Conservation (phyloP, 1,140 invertebrate species). For the Lethrus apterus region DNA sequence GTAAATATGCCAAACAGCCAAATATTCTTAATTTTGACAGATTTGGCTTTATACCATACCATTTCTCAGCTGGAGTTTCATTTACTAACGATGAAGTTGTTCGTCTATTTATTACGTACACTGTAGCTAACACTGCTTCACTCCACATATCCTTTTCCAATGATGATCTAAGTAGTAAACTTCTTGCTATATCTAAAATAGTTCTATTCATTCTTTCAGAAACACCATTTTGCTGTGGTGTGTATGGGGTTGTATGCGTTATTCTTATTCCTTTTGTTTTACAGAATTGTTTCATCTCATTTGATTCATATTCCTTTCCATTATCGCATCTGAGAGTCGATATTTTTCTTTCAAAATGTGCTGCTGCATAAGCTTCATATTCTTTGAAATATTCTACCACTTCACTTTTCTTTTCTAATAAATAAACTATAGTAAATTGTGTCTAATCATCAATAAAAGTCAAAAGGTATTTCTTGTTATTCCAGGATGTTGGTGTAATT, state of each 20-base stretch:
- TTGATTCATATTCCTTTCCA: background rate
- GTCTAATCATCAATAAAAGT: constrained; percentile 38
- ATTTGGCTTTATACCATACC: constrained; percentile 28
- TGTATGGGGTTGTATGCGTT: constrained; percentile 30
- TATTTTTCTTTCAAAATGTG: constrained; percentile 2
- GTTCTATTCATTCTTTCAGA: constrained; percentile 41
- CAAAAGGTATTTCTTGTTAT: constrained; percentile 33
- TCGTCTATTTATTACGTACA: background rate
- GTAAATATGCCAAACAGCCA: constrained; percentile 22
- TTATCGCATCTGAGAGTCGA: constrained; percentile 5
- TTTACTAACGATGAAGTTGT: background rate
- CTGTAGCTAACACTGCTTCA: constrained; percentile 1
- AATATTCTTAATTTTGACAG: constrained; percentile 29
- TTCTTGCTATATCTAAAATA: constrained; percentile 40
- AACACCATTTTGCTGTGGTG: constrained; percentile 44
- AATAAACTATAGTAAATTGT: constrained; percentile 30
- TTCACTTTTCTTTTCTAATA: constrained; percentile 33
- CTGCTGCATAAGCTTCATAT: background rate
- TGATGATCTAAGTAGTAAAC: constrained; percentile 25
- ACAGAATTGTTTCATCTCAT: background rate
- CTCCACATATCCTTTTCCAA: constrained; percentile 6
- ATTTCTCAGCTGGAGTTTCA: constrained; percentile 11
- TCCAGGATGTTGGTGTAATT: constrained; percentile 26
- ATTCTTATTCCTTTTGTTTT: constrained; percentile 14
- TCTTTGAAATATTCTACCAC: constrained; percentile 29